These are phyloP conservation scores for Cossypha heuglini DNA, from an alignment of 2,797 vertebrate species.

Conservation along the genomic window DNA sequence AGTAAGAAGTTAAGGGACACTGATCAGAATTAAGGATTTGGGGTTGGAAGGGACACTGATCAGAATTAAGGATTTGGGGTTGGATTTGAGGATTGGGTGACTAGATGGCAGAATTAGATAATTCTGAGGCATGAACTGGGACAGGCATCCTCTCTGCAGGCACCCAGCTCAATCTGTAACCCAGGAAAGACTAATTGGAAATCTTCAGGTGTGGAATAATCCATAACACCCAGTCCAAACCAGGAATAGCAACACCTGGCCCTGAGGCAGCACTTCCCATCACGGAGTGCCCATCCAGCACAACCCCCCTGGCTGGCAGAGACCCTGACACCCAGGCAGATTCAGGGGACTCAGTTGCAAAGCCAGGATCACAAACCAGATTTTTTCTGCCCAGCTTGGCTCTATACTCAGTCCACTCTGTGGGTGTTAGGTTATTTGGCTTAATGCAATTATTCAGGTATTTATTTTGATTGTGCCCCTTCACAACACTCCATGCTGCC, in stretches of 20 bases:
- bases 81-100: background rate
- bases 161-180: background rate
- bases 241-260: background rate
- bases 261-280: background rate
- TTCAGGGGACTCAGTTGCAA: background rate
- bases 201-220: background rate
- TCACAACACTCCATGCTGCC: background rate
- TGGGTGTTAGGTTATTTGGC: background rate
- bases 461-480: constrained; percentile 27
- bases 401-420: background rate
- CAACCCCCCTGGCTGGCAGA: background rate
- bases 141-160: background rate
- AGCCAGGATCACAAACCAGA: background rate
- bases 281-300: background rate
- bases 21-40: too few species aligned
- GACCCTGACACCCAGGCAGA: background rate
- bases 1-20: background rate
- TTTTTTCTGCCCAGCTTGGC: background rate
- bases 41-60: too few species aligned
- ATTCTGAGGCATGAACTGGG: background rate
- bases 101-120: too few species aligned
- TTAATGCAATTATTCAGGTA: background rate
- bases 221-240: background rate
- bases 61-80: background rate
- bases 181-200: background rate